These are phyloP conservation scores for Budorcas taxicolor DNA, from an alignment of 2,113 vertebrate genomes.

Conservation along the genomic window DNA sequence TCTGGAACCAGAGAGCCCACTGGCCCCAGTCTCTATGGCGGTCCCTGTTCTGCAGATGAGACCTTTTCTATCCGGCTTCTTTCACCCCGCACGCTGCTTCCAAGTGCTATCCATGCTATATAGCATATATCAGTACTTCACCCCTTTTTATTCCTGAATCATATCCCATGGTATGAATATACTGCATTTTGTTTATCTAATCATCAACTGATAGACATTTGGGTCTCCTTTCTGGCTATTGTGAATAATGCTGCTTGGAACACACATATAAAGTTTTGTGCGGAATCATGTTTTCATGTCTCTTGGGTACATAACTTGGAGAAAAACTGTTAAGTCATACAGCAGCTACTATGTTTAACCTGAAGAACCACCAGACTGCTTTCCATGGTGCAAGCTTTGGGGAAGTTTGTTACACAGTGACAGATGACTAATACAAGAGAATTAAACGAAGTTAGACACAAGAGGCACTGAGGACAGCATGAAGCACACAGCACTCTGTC, in stretches of 20 bases:
- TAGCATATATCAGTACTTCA: neutral
- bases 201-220: neutral
- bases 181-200: neutral
- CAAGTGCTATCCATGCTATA: neutral
- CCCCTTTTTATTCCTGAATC: neutral
- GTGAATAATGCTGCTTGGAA: neutral
- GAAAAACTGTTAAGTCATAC: neutral
- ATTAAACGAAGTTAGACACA: neutral
- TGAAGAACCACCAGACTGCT: neutral
- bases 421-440: neutral
- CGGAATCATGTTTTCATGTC: neutral
- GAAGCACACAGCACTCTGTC: neutral
- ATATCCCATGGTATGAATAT: neutral
- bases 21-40: neutral
- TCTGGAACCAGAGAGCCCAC: neutral
- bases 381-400: neutral
- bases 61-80: neutral
- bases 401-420: neutral
- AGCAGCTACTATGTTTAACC: neutral
- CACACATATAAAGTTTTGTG: neutral
- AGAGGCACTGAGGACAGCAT: neutral
- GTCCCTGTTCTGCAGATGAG: neutral
- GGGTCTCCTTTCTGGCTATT: neutral
- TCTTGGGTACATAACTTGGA: neutral
- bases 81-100: neutral